phyloP scores from a whole-genome alignment of 2,888 invertebrate species.

The Pristionchus exspectatus region DNA sequence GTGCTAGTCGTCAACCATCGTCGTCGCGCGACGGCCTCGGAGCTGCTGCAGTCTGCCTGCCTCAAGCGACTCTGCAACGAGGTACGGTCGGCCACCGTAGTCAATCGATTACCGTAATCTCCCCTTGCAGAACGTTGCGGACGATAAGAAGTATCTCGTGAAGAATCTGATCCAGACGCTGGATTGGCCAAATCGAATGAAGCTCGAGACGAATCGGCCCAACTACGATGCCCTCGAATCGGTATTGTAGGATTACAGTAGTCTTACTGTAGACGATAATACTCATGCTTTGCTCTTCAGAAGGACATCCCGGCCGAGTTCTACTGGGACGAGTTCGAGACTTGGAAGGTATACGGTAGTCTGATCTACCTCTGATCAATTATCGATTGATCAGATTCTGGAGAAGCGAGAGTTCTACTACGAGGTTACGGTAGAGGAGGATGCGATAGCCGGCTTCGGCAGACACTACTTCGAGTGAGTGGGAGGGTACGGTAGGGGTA shows the following conservation, averaged over 20 bases:
- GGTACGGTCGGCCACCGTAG: neutral
- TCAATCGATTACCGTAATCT: neutral
- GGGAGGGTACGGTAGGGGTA: neutral
- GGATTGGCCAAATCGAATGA: slow-evolving; percentile 67
- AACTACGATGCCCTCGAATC: slow-evolving; percentile 68
- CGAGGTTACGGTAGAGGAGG: slow-evolving; percentile 49
- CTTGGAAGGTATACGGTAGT: slow-evolving; percentile 60
- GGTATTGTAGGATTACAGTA: slow-evolving; percentile 49
- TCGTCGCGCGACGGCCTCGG: slow-evolving; percentile 58
- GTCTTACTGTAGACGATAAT: neutral
- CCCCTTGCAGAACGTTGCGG: slow-evolving; percentile 56
- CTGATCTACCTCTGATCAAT: neutral
- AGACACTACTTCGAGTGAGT: slow-evolving; percentile 53
- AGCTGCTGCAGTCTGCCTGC: slow-evolving; percentile 57
- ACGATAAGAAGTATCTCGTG: slow-evolving; percentile 60
- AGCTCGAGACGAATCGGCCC: slow-evolving; percentile 60
- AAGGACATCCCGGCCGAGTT: slow-evolving; percentile 69
- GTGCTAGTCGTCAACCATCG: slow-evolving; percentile 60
- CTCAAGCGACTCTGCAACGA: slow-evolving; percentile 64
- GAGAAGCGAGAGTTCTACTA: slow-evolving; percentile 52
- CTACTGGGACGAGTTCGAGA: slow-evolving; percentile 66
- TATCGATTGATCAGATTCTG: slow-evolving; percentile 36
- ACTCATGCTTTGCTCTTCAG: slow-evolving; percentile 55
- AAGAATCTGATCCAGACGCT: slow-evolving; percentile 63
- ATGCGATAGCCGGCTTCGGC: slow-evolving; percentile 35